Evolutionary conservation across 2,113 vertebrate species (phyloP).

Genomic region (Strix aluco): DNA sequence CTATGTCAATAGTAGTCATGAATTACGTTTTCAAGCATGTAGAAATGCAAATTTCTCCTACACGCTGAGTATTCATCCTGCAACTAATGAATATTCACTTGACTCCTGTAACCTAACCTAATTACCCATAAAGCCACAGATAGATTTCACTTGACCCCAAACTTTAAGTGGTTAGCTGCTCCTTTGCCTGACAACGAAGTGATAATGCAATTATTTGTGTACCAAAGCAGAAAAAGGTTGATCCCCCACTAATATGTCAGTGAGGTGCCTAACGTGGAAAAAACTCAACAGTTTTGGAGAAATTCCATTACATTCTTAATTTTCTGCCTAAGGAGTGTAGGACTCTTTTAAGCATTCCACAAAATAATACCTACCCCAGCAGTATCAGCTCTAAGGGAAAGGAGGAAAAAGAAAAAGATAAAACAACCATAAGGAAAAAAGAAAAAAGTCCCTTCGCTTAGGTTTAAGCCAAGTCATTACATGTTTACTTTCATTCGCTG

Average conservation of each 20-base stretch:
- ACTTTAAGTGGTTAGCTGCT: constrained; percentile 61
- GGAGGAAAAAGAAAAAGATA: background rate
- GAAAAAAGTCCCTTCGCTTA: background rate
- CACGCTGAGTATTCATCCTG: constrained; percentile 54
- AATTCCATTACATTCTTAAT: constrained; percentile 34
- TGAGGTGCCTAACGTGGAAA: background rate
- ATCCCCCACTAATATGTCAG: background rate
- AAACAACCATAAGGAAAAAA: background rate
- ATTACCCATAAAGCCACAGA: constrained; percentile 67
- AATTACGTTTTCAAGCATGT: constrained; percentile 41
- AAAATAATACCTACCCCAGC: background rate
- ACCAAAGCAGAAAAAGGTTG: constrained; percentile 25
- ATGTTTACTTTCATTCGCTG: background rate
- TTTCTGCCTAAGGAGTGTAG: background rate
- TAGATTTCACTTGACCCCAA: constrained; percentile 71
- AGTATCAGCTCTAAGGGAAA: background rate
- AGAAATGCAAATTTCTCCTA: constrained; percentile 50
- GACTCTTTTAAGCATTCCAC: background rate
- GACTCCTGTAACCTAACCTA: constrained; percentile 67
- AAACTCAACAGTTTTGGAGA: constrained; percentile 22
- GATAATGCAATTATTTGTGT: constrained; percentile 58
- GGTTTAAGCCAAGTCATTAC: background rate
- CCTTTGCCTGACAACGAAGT: constrained; percentile 47
- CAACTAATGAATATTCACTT: constrained; percentile 69
- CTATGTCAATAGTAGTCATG: constrained; percentile 55